A percentile compares a stretch with the other conserved stretches of the same genome.
Conservation (phyloP, 2,888 invertebrate species). For the Stegophylla sp. region DNA sequence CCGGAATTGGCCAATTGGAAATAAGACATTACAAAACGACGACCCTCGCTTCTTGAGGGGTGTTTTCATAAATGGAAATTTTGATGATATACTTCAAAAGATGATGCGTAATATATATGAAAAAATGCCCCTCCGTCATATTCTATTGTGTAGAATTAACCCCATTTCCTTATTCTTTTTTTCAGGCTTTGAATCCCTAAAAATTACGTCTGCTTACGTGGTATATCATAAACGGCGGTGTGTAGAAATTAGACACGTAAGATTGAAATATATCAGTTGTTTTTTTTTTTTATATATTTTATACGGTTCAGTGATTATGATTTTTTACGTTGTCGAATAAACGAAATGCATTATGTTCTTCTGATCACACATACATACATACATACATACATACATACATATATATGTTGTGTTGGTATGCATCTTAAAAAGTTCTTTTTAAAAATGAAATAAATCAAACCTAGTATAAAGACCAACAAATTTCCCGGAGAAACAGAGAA, state of each 20-base stretch:
- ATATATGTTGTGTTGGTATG: neutral
- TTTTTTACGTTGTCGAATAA: slow-evolving; percentile 41
- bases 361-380: no score
- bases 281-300: slow-evolving; percentile 43
- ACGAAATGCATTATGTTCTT: slow-evolving; percentile 45
- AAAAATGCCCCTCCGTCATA: slow-evolving; percentile 50
- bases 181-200: slow-evolving; percentile 20
- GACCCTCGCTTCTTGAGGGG: slow-evolving; percentile 52
- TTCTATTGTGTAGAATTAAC: slow-evolving; percentile 53
- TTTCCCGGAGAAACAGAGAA: neutral
- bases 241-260: slow-evolving; percentile 37
- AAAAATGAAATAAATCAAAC: slow-evolving; percentile 26
- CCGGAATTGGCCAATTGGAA: slow-evolving; percentile 59
- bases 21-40: slow-evolving; percentile 54
- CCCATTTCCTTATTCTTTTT: slow-evolving; percentile 53
- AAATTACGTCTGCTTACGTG: slow-evolving; percentile 44
- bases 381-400: no score
- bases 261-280: slow-evolving; percentile 45
- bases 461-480: slow-evolving; percentile 17
- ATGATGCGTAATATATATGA: slow-evolving; percentile 55
- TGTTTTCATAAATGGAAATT: slow-evolving; percentile 46
- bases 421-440: neutral
- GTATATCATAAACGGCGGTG: slow-evolving; percentile 10
- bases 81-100: slow-evolving; percentile 58
- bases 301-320: slow-evolving; percentile 40